Evolutionary conservation across 1,140 invertebrate genomes (phyloP).

Genomic region (Brachionus plicatilis): DNA sequence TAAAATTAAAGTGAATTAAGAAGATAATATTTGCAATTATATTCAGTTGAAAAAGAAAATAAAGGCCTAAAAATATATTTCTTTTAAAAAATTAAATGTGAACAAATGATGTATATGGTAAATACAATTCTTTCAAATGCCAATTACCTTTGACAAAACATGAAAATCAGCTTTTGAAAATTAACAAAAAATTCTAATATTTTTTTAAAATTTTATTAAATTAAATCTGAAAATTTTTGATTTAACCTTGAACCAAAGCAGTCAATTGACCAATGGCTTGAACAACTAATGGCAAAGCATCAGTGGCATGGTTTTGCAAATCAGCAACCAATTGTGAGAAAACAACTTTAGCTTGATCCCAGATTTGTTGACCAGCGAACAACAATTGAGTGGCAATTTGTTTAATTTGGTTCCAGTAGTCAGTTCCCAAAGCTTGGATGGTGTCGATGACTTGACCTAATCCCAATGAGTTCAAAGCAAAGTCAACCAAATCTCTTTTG

Average conservation of each 20-base stretch:
- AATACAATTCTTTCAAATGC: no score
- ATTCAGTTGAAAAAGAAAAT: no score
- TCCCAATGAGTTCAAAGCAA: background rate
- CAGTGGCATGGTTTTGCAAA: background rate
- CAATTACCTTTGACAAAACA: no score
- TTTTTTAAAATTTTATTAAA: background rate
- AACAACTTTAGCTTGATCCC: background rate
- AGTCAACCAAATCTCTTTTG: background rate
- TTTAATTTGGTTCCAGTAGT: background rate
- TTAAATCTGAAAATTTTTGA: background rate
- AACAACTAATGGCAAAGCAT: background rate
- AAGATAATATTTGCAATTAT: no score
- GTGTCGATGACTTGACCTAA: background rate
- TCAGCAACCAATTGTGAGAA: background rate
- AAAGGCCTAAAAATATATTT: no score
- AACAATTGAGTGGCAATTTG: slow-evolving; percentile 9
- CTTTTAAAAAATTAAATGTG: no score
- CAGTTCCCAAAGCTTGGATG: background rate
- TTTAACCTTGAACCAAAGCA: background rate
- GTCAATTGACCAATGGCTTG: background rate
- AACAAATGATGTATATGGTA: no score
- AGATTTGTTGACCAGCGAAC: slow-evolving; percentile 17
- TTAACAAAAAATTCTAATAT: background rate
- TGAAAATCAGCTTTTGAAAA: background rate
- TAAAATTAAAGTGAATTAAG: no score